A percentile compares a stretch with the other conserved stretches of the same genome.
Evolutionary conservation across 92 coral and sea anemone genomes (phyloP).

Genomic region (Epizoanthus rinbou): DNA sequence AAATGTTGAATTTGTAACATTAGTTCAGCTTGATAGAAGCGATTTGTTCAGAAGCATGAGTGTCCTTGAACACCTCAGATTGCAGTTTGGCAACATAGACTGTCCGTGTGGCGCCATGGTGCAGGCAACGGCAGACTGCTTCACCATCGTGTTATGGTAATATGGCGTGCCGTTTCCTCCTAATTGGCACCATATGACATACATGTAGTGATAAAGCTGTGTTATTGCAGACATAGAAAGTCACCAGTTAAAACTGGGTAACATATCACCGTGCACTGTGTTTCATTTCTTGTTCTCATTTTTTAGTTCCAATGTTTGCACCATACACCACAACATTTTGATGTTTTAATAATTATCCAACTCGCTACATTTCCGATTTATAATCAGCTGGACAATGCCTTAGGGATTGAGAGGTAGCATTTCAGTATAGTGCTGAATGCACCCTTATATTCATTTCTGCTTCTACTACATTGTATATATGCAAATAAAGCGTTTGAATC

Average conservation of each 20-base stretch:
- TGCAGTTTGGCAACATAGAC: slow-evolving; percentile 44
- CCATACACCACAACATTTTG: background rate
- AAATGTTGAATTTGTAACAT: background rate
- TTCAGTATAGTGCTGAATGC: too few relatives aligned
- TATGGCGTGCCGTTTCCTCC: slow-evolving; percentile 27
- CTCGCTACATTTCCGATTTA: background rate
- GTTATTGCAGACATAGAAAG: background rate
- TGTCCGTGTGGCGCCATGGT: slow-evolving; percentile 42
- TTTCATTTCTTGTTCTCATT: background rate
- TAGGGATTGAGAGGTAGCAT: too few relatives aligned
- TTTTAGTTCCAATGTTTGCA: background rate
- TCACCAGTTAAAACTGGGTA: slow-evolving; percentile 47
- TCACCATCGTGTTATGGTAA: slow-evolving; percentile 42
- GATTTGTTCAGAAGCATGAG: slow-evolving; percentile 28
- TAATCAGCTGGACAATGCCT: background rate
- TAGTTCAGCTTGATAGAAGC: background rate
- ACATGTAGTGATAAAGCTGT: too few relatives aligned
- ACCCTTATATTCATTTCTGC: too few relatives aligned
- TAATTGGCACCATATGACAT: slow-evolving; percentile 28
- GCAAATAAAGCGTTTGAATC: too few relatives aligned
- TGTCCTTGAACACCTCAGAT: slow-evolving; percentile 44
- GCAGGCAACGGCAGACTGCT: slow-evolving; percentile 38
- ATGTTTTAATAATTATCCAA: background rate
- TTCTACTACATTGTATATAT: too few relatives aligned
- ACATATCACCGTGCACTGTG: slow-evolving; percentile 31